A percentile compares a stretch with the other conserved stretches of the same genome.
phyloP scores from a whole-genome alignment of 1,140 invertebrate genomes.

The Grapholita molesta region DNA sequence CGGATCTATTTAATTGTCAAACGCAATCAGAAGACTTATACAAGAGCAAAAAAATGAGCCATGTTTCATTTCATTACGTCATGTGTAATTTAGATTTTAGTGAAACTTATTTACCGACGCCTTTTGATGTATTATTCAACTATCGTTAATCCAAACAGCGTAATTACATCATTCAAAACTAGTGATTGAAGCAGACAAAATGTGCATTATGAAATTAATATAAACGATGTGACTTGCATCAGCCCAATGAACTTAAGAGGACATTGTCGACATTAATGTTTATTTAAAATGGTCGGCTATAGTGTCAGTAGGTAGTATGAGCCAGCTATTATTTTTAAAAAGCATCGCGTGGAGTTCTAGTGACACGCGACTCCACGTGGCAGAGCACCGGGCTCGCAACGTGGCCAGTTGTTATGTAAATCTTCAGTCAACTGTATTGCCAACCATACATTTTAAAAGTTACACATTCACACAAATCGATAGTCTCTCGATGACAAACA shows the following conservation, averaged over 20 bases:
- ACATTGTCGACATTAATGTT: no score
- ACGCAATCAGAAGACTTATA: slow-evolving; percentile 5
- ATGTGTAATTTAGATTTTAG: neutral
- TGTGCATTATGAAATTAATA: neutral
- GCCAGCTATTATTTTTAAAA: slow-evolving; percentile 17
- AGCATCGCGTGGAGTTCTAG: slow-evolving; percentile 24
- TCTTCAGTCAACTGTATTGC: neutral
- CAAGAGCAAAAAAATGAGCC: neutral
- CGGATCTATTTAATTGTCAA: neutral
- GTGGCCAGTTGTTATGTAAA: slow-evolving; percentile 38
- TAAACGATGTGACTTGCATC: neutral
- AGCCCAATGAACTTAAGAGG: neutral
- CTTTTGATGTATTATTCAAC: neutral
- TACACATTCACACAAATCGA: no score
- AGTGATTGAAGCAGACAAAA: neutral
- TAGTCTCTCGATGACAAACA: no score
- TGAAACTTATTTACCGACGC: neutral
- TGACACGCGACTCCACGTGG: slow-evolving; percentile 33
- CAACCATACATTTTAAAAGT: neutral
- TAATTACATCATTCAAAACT: neutral
- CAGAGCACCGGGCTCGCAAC: slow-evolving; percentile 34
- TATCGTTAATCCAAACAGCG: neutral
- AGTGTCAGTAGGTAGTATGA: no score
- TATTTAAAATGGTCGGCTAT: no score
- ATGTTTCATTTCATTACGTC: neutral